These are phyloP conservation scores for Patella pellucida DNA, from an alignment of 2,888 invertebrate species.

Conservation along the genomic window DNA sequence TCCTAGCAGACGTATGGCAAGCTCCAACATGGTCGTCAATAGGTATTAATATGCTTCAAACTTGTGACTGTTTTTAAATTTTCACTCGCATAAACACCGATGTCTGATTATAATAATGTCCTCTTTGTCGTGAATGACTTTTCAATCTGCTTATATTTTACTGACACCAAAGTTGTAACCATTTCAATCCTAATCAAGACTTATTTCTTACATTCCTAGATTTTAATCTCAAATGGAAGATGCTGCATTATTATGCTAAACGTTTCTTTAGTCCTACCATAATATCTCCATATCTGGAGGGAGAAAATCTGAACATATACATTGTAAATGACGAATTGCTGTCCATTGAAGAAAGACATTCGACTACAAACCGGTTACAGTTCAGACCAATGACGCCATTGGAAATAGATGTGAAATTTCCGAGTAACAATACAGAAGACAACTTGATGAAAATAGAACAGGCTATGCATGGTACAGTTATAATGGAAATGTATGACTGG, in stretches of 20 bases:
- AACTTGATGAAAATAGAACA: not conserved
- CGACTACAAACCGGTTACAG: slow-evolving; percentile 15
- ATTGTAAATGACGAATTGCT: slow-evolving; percentile 54
- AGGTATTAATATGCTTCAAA: slow-evolving; percentile 34
- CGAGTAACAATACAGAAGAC: not conserved
- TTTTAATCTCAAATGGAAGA: slow-evolving; percentile 85
- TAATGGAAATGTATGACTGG: slow-evolving; percentile 52
- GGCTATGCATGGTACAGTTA: not conserved
- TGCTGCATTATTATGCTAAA: slow-evolving; percentile 89
- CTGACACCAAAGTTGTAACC: too few relatives aligned
- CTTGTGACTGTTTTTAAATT: too few relatives aligned
- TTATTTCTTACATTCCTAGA: slow-evolving; percentile 73
- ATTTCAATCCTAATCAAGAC: not conserved
- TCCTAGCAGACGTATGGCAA: slow-evolving; percentile 96
- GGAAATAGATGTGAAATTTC: not conserved
- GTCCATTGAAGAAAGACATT: slow-evolving; percentile 40
- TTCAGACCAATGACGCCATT: not conserved
- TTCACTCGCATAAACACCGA: too few relatives aligned
- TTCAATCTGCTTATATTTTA: not conserved
- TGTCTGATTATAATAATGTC: not conserved
- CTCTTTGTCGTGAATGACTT: not conserved
- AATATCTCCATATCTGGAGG: slow-evolving; percentile 68
- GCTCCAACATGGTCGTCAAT: slow-evolving; percentile 86
- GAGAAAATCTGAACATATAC: slow-evolving; percentile 48
- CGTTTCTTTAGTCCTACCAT: slow-evolving; percentile 81